Base-by-base conservation (phyloP, 2,797 vertebrate genomes). In the Pteronotus mesoamericanus region DNA sequence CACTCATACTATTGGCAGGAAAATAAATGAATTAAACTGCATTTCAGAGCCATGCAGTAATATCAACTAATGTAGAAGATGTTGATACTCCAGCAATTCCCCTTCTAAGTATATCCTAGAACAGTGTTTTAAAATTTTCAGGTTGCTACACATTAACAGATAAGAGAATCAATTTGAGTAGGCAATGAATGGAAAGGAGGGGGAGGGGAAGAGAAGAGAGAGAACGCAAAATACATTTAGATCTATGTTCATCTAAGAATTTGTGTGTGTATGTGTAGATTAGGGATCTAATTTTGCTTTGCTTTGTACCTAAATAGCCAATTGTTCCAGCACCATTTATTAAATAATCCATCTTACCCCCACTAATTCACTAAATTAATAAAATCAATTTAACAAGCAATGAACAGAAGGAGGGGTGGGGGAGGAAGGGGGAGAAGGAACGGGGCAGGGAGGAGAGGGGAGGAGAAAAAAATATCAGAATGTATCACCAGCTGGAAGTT, bases 251-350 rank as follows among this genome's bases (percentile, higher is more conserved):
- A 69, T 82, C 68, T 32, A 82, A 75, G n/a, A 55, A 39, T 82
- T 16, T 55, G 77, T 48, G 53, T n/a, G 14, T 18, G 19, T 19
- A 64, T 61, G 64, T 44, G 19, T 74, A 46, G 21, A 48, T 92
- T 55, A 75, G 51, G 34, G 42, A 88, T 51, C 83, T 68, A 61
- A 88, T 83, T 88, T 77, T 95, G 59, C 61, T 92, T 88, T 92
- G 74, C 51, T 92, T 83, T 69, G 48, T 66, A 77, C 68, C 75
- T n/a, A 68, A 75, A 61, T 22, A 92, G 59, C 7, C 48, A 83
- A 68, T 92, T 69, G 83, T 88, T 77, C 42, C 37, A 77, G 77
- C 29, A 92, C 51, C 34, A 32, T 51, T 88, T 83, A 87, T 86
- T 94, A 83, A 94, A 86, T 74, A 64, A 86, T 86, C 46, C 75